These are phyloP conservation scores for Leuciscus idus DNA, from an alignment of 2,113 vertebrate species.

Conservation along the genomic window DNA sequence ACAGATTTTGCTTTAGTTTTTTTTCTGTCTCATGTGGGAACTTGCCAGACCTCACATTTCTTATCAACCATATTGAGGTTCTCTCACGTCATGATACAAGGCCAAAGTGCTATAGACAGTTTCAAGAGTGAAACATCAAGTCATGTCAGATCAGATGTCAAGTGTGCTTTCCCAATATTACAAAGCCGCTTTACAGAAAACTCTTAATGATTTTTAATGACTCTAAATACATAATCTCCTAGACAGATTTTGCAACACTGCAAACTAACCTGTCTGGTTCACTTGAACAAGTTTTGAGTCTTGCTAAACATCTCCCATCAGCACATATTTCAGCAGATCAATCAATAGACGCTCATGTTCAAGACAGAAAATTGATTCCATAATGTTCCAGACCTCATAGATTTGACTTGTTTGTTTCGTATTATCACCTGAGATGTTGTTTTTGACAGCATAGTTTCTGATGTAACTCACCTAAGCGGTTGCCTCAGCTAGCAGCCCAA, in stretches of 20 bases:
- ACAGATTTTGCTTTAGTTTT: conserved; percentile 2
- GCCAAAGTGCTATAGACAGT: conserved; percentile 25
- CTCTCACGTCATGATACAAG: conserved; percentile 30
- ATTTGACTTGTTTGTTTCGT: conserved; percentile 13
- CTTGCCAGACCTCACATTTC: conserved; percentile 49
- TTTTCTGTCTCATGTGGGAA: conserved; percentile 48
- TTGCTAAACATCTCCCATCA: conserved; percentile 2
- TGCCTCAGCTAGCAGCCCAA: conserved; percentile 48
- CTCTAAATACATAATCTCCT: neutral
- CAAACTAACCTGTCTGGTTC: conserved; percentile 8
- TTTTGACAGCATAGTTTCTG: conserved; percentile 44
- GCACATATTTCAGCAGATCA: conserved; percentile 10
- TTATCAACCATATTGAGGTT: conserved; percentile 49
- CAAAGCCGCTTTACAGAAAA: neutral
- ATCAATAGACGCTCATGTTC: neutral
- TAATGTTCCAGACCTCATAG: conserved; percentile 1
- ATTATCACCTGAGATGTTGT: conserved; percentile 20
- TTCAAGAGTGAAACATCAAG: neutral
- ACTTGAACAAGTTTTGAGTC: neutral
- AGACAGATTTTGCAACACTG: conserved; percentile 16
- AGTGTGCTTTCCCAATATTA: neutral
- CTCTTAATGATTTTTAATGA: neutral
- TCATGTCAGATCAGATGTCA: neutral
- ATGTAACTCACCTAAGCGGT: conserved; percentile 53
- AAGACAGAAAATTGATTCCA: conserved; percentile 14